Percentiles rank a stretch among this genome's conserved stretches.
Evolutionary conservation across 2,888 invertebrate genomes (phyloP).

Genomic region (Cosmia trapezina): DNA sequence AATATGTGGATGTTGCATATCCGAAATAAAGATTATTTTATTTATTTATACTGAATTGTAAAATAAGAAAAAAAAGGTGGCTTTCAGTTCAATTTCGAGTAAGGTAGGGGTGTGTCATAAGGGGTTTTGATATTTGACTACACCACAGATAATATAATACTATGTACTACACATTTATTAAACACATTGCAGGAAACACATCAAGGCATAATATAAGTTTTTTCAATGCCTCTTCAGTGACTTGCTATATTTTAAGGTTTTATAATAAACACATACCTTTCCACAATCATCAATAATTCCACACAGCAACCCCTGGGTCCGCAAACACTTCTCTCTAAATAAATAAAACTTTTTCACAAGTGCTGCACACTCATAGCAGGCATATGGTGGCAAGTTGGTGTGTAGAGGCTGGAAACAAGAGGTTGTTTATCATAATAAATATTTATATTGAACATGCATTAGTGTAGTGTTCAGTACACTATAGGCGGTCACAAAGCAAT

Average conservation of each 20-base stretch:
- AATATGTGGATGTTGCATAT: no score
- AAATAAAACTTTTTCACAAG: constrained; percentile 77
- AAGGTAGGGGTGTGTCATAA: no score
- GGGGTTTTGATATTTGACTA: no score
- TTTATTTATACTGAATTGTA: no score
- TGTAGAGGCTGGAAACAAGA: constrained; percentile 67
- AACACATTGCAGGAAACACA: background rate
- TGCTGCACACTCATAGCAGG: constrained; percentile 81
- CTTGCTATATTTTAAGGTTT: background rate
- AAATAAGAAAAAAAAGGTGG: background rate
- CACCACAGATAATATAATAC: no score
- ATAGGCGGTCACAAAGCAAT: no score
- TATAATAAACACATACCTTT: constrained; percentile 68
- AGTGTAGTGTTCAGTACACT: no score
- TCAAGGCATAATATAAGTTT: background rate
- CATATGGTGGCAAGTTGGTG: constrained; percentile 73
- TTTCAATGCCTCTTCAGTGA: background rate
- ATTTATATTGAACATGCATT: no score
- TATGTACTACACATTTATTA: no score
- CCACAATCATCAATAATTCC: constrained; percentile 73
- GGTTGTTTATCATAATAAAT: background rate
- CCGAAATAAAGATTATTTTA: no score
- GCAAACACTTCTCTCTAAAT: constrained; percentile 79
- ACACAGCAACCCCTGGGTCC: constrained; percentile 76
- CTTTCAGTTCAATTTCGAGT: background rate